phyloP scores from a whole-genome alignment of 1,140 invertebrate species.

The Rhagoletis pomonella region DNA sequence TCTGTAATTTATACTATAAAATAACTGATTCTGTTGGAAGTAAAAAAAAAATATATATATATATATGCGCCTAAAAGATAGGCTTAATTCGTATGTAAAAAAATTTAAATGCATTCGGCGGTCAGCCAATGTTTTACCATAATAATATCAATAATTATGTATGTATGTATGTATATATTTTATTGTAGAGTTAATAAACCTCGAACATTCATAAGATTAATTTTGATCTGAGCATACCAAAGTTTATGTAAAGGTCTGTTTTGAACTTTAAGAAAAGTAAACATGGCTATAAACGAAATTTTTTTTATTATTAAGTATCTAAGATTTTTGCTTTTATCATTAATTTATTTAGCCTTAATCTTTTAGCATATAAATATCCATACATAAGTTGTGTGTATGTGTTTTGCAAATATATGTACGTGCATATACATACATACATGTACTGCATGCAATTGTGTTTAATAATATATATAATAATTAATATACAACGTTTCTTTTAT shows the following conservation, averaged over 20 bases:
- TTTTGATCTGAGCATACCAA: conserved; percentile 30
- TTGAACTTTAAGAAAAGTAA: conserved; percentile 8
- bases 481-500: conserved; percentile 23
- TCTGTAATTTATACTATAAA: neutral
- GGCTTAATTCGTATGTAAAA: neutral
- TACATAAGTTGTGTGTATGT: neutral
- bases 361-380: neutral
- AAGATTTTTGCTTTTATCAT: neutral
- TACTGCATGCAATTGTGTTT: neutral
- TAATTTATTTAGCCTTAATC: conserved; percentile 11
- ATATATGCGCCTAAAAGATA: neutral
- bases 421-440: no score
- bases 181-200: neutral
- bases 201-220: conserved; percentile 32
- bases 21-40: neutral
- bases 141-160: conserved; percentile 30
- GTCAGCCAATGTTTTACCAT: neutral
- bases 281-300: neutral
- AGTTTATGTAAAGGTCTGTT: neutral
- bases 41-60: neutral
- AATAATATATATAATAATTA: neutral
- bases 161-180: neutral
- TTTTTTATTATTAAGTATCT: neutral
- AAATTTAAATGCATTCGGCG: conserved; percentile 27
- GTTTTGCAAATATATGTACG: no score